A percentile compares a stretch with the other conserved stretches of the same genome.
Conservation (phyloP, 2,113 vertebrate genomes). For the Halcyon malimbica region DNA sequence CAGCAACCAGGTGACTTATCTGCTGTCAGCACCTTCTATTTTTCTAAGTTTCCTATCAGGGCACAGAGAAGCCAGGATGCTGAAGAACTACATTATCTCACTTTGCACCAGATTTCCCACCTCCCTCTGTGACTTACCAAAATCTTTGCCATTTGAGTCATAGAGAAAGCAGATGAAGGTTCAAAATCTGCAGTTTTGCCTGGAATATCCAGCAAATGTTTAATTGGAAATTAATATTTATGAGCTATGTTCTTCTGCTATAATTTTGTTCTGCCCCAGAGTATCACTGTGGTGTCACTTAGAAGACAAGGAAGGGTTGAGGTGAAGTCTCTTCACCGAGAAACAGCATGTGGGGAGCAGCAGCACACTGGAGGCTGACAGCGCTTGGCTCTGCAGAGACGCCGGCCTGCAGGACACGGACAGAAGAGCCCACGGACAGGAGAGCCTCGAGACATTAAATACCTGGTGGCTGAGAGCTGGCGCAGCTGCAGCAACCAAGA, state of each 20-base stretch:
- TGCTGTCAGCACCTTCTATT: neutral
- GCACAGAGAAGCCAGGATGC: neutral
- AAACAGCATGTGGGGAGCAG: neutral
- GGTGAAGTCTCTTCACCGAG: neutral
- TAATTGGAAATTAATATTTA: constrained; percentile 2
- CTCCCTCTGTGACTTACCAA: neutral
- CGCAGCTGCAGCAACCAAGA: neutral
- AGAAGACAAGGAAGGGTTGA: neutral
- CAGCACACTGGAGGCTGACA: neutral
- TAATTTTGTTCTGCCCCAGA: neutral
- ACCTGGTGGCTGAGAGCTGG: constrained; percentile 25
- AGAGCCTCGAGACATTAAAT: neutral
- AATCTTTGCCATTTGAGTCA: neutral
- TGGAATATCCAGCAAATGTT: neutral
- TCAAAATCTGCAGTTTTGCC: neutral
- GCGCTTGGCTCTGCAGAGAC: neutral
- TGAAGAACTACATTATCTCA: neutral
- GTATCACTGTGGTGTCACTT: neutral
- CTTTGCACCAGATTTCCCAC: neutral
- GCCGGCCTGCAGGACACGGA: neutral
- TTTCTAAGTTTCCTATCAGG: neutral
- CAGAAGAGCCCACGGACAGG: neutral
- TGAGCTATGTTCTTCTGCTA: neutral
- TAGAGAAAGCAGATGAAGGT: neutral
- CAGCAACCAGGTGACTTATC: neutral